phyloP scores from a whole-genome alignment of 1,140 invertebrate species.

The Eurosta solidaginis region DNA sequence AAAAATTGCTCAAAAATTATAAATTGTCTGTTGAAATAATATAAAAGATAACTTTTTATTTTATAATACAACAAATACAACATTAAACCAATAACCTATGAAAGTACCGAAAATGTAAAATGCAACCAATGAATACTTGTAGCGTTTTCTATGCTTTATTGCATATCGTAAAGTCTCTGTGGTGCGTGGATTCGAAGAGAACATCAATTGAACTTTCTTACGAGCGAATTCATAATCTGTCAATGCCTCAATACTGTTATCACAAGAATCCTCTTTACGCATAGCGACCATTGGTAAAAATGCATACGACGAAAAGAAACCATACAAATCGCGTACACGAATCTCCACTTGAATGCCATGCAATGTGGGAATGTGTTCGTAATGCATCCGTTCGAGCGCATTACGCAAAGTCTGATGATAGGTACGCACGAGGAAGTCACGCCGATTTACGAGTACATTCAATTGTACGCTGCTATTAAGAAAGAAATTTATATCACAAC shows the following conservation, averaged over 20 bases:
- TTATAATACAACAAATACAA: no score
- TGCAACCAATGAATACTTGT: no score
- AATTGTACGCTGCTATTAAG: conserved; percentile 56
- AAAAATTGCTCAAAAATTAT: no score
- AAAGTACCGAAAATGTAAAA: no score
- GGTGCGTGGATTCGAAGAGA: conserved; percentile 55
- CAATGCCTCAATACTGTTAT: conserved; percentile 51
- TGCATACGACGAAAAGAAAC: conserved; percentile 53
- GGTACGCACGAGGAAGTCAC: conserved; percentile 48
- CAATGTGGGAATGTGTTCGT: conserved; percentile 43
- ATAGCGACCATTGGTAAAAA: conserved; percentile 57
- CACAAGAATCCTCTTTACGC: conserved; percentile 53
- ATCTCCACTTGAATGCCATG: conserved; percentile 50
- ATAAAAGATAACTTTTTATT: no score
- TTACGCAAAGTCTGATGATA: conserved; percentile 48
- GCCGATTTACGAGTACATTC: conserved; percentile 48
- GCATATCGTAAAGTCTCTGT: conserved; percentile 50
- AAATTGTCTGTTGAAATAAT: no score
- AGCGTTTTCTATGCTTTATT: conserved; percentile 45
- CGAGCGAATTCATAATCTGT: conserved; percentile 50
- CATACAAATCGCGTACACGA: conserved; percentile 46
- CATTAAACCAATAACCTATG: no score
- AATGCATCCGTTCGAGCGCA: conserved; percentile 48
- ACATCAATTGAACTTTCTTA: conserved; percentile 55
- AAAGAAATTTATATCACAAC: conserved; percentile 57